These are phyloP conservation scores for Eristalis arbustorum DNA, from an alignment of 2,888 invertebrate genomes.

Conservation along the genomic window DNA sequence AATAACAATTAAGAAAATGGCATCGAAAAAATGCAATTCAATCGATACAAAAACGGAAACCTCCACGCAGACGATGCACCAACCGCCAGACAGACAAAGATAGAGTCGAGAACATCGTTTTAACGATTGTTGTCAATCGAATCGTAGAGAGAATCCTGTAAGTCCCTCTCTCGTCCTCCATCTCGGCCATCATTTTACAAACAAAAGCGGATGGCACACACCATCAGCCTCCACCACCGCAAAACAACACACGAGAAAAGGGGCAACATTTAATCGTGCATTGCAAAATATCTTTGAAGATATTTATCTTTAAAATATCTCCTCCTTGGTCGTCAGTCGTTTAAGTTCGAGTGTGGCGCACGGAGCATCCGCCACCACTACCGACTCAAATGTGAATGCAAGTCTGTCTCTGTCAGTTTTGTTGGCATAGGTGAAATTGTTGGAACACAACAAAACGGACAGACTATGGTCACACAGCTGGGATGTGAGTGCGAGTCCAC, in stretches of 20 bases:
- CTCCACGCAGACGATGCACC: not conserved
- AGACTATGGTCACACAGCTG: slow-evolving; percentile 1
- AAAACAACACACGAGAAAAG: not conserved
- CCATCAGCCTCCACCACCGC: too few relatives aligned
- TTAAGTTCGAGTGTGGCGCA: not conserved
- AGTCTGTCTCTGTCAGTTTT: slow-evolving; percentile 23
- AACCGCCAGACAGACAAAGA: not conserved
- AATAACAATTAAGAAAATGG: slow-evolving; percentile 66
- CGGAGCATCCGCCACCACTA: not conserved
- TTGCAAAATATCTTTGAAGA: slow-evolving; percentile 69
- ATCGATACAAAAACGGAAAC: slow-evolving; percentile 11
- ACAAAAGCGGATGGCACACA: slow-evolving; percentile 30
- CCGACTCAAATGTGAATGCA: slow-evolving; percentile 3
- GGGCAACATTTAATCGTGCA: slow-evolving; percentile 48
- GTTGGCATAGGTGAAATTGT: slow-evolving; percentile 61
- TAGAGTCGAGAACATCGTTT: slow-evolving; percentile 47
- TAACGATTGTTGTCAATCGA: slow-evolving; percentile 24
- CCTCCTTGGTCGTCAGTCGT: not conserved
- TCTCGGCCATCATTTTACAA: not conserved
- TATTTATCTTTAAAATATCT: slow-evolving; percentile 68
- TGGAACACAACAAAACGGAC: slow-evolving; percentile 35
- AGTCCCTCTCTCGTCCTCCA: not conserved
- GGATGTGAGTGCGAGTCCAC: slow-evolving; percentile 49
- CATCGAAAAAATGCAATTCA: slow-evolving; percentile 63
- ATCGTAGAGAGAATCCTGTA: not conserved